phyloP scores from a whole-genome alignment of 2,113 vertebrate genomes.

The Ascaphus truei region DNA sequence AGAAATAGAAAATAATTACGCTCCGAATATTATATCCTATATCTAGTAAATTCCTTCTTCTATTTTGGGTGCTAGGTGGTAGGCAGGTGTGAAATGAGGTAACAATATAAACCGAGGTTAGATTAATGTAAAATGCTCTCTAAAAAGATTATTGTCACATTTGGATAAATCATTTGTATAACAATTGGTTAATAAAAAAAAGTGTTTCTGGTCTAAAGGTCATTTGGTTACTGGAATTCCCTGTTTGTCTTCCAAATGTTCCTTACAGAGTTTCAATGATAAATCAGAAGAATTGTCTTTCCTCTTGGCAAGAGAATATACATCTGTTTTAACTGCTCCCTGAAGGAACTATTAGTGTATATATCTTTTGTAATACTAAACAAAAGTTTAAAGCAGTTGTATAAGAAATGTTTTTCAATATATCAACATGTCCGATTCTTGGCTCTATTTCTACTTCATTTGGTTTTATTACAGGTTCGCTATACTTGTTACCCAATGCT shows the following conservation, averaged over 20 bases:
- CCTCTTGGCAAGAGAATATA: not conserved
- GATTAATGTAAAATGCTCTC: constrained; percentile 20
- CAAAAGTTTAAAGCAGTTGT: not conserved
- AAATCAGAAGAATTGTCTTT: constrained; percentile 6
- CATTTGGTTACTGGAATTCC: constrained; percentile 15
- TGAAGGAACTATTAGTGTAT: not conserved
- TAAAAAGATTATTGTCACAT: constrained; percentile 21
- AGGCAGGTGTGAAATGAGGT: constrained; percentile 35
- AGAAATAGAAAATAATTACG: constrained; percentile 6
- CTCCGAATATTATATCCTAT: constrained; percentile 11
- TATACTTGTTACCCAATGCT: too few relatives aligned
- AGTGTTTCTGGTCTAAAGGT: constrained; percentile 11
- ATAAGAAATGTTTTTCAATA: not conserved
- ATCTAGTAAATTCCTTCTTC: not conserved
- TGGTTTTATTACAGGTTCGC: not conserved
- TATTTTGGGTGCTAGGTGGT: constrained; percentile 16
- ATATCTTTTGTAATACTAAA: not conserved
- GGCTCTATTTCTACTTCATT: not conserved
- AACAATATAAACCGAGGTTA: constrained; percentile 31
- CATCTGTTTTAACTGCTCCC: not conserved
- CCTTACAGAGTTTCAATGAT: constrained; percentile 1
- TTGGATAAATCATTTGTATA: constrained; percentile 31
- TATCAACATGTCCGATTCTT: not conserved
- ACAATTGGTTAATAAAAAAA: constrained; percentile 24
- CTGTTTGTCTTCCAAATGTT: not conserved